Base-by-base conservation (phyloP, 2,888 invertebrate genomes). In the Beris chalybata region DNA sequence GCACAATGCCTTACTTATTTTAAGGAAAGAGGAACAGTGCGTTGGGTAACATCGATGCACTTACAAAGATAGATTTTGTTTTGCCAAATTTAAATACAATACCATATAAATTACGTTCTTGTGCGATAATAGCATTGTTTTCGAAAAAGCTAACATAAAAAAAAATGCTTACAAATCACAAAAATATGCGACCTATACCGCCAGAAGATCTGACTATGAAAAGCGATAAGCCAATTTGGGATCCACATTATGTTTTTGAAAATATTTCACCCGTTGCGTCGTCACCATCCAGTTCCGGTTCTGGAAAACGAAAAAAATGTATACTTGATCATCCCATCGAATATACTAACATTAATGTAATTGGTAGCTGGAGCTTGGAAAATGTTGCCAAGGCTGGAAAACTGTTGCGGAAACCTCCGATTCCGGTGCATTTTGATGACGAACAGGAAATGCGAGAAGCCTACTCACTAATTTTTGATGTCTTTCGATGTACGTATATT, bases 391-490 rank as follows among this genome's bases (percentile, higher is more conserved):
- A 76, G 71, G 78, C 79, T 0, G 79, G 77, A 4, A 79, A 78
- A 57, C 57, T 79, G 15, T 67, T 79, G 1, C 69, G 70, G 15
- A 77, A 76, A 22, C 78, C 79, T 12, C 76, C 79, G 2, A 55
- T 76, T 3, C 6, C 67, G 0, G 76, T 77, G 4, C 55, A 59
- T 9, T 79, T 79, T 50, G 66, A 72, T 1, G 82, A 84, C 72
- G 84, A 85, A 69, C 83, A 84, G 3, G 84, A 85, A 72, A 85
- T 85, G 83, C 74, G 85, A 50, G 74, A 83, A 70, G 84, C 84
- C 3, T 84, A 82, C 59, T 82, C 83, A 0, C 75, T 85, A 4
- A 82, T 85, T 61, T 85, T 85, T 73, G 85, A 85, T 72, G 84
- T 85, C 9, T 80, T 84, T 52, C 79, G 85, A 71, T 85, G 85